Conservation (phyloP, 2,113 vertebrate genomes). For the Gavia stellata region DNA sequence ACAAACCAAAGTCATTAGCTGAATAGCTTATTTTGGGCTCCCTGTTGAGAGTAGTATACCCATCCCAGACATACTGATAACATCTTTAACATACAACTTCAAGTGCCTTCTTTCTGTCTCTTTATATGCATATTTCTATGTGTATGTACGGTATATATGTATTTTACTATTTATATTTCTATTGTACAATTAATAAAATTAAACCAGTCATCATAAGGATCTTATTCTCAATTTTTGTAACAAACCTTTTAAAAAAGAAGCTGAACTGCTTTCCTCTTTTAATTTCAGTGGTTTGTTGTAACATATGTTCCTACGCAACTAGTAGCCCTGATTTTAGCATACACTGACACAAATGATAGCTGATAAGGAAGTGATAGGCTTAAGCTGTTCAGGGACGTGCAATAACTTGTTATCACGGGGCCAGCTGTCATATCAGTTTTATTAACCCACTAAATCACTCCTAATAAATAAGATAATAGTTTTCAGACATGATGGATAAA, state of each 20-base stretch:
- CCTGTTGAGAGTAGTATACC: not conserved
- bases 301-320: conserved; percentile 72
- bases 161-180: not conserved
- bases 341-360: conserved; percentile 73
- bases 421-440: conserved; percentile 81
- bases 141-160: not conserved
- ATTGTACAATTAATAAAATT: not conserved
- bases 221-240: not conserved
- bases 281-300: conserved; percentile 58
- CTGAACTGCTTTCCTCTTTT: not conserved
- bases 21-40: not conserved
- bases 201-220: not conserved
- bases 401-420: conserved; percentile 76
- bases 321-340: conserved; percentile 70
- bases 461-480: conserved; percentile 82
- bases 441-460: conserved; percentile 81
- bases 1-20: not conserved
- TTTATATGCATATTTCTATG: not conserved
- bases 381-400: conserved; percentile 77
- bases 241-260: not conserved
- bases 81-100: not conserved
- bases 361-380: conserved; percentile 82
- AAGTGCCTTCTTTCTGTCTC: not conserved
- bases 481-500: conserved; percentile 72
- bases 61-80: not conserved